phyloP scores from a whole-genome alignment of 2,888 invertebrate species.

The Monoplex corrugatus region DNA sequence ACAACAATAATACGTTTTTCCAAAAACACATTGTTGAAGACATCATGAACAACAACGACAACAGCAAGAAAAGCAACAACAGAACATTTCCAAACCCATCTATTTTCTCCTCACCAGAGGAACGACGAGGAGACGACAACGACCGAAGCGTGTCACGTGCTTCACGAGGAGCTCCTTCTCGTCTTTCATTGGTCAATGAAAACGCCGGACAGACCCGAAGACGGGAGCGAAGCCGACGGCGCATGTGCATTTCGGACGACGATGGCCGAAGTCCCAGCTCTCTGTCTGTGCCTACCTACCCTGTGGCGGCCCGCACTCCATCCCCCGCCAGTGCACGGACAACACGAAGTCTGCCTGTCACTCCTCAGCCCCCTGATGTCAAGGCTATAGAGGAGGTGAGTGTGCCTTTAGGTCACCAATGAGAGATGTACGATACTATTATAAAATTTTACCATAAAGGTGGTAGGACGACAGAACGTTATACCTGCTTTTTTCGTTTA shows the following conservation, averaged over 20 bases:
- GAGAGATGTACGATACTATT: too few relatives aligned
- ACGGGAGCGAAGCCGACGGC: conserved; percentile 61
- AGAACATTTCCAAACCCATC: too few relatives aligned
- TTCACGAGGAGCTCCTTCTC: conserved; percentile 62
- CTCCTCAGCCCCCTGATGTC: conserved; percentile 56
- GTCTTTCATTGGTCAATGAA: conserved; percentile 61
- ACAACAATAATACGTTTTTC: too few relatives aligned
- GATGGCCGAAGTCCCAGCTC: conserved; percentile 62
- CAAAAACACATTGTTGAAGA: too few relatives aligned
- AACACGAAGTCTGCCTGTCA: conserved; percentile 67
- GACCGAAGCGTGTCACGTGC: conserved; percentile 54
- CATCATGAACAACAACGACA: too few relatives aligned
- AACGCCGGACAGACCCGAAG: conserved; percentile 59
- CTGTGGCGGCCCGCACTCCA: conserved; percentile 56
- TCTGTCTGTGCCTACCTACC: conserved; percentile 58
- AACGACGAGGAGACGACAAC: conserved; percentile 4
- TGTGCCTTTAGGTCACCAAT: neutral
- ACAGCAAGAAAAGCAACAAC: too few relatives aligned
- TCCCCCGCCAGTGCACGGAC: conserved; percentile 52
- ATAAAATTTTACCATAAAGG: too few relatives aligned
- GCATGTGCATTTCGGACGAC: conserved; percentile 55
- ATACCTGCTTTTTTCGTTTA: too few relatives aligned
- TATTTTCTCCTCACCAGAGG: neutral
- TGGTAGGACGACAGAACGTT: too few relatives aligned
- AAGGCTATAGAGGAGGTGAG: conserved; percentile 66